Evolutionary conservation across 2,888 invertebrate genomes (phyloP), one percentile per base, ranked within the genome.

Genomic region (Arenicola marina): DNA sequence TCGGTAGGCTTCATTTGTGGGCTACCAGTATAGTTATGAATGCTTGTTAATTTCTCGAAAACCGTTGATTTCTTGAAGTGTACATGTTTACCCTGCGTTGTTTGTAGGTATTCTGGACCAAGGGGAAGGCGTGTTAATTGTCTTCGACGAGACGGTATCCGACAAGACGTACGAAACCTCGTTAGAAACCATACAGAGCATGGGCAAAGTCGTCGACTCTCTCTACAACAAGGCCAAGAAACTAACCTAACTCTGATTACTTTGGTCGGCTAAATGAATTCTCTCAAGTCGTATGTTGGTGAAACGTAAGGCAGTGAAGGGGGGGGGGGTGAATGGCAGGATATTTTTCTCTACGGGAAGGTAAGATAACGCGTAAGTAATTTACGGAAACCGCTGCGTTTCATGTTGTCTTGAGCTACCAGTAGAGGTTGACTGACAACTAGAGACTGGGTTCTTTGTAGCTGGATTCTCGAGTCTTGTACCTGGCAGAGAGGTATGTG

Each of bases 151-250:
- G 81, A 91, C 92, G 62, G 89, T 91, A 53, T 89, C 92, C 63
- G 98, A 99, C 84, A 94, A 95, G 84, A 98, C 98, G 26, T 99
- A 98, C 79, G 96, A 95, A 87, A 92, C 93, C 79, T 95, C 97
- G 62, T 87, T 99, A 82, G 95, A 95, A 84, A 96, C 96, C 67
- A 94, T 99, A 84, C 95, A 96, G 83, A 95, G 93, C 85, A 96
- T 99, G 95, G 95, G 97, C 78, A 97, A 97, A 88, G 99, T 99
- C 79, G 97, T 99, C 76, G 99, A 99, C 86, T 95, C 97, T 58
- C 89, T 99, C 75, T 99, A 98, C 87, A 95, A 95, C 88, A 97
- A 97, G 87, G 97, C 98, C 73, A 97, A 98, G 87, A 97, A 97
- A 86, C 89, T 99, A 73, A 94, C 95, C 86, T 96, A 91, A 61